These are phyloP conservation scores for Pantherophis vulpinus DNA, from an alignment of 2,797 vertebrate species.

Conservation along the genomic window DNA sequence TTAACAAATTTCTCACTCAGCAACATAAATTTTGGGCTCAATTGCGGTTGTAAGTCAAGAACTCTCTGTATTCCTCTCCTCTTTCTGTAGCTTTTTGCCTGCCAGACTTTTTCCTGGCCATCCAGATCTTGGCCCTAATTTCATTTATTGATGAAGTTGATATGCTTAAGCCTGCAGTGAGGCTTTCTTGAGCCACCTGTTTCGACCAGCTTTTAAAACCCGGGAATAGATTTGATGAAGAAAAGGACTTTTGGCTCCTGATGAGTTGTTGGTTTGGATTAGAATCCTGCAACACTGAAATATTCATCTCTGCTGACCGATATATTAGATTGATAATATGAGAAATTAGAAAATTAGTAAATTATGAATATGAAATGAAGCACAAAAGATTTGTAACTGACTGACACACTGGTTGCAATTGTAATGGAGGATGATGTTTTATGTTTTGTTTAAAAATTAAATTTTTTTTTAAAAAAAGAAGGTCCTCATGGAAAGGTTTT, in stretches of 20 bases:
- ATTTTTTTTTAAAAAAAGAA: not conserved
- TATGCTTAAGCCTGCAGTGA: not conserved
- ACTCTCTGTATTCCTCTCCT: not conserved
- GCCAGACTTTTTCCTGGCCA: not conserved
- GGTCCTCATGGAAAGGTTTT: not conserved
- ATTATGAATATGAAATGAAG: no score
- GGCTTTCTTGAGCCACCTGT: rapidly evolving
- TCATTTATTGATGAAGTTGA: no score
- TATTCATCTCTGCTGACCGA: not conserved
- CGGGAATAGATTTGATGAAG: not conserved
- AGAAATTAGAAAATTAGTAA: no score
- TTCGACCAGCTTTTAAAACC: not conserved
- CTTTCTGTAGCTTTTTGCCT: not conserved
- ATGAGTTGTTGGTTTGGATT: not conserved
- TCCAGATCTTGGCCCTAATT: not conserved
- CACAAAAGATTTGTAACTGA: no score
- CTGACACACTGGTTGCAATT: no score
- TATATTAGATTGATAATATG: no score
- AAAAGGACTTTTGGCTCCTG: not conserved
- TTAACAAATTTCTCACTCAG: no score
- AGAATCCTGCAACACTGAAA: not conserved
- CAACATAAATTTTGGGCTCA: no score
- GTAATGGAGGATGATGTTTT: no score
- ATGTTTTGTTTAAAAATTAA: no score
- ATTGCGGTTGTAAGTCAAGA: no score